Evolutionary conservation across 1,140 invertebrate genomes (phyloP), one percentile per base, ranked within the genome.

Genomic region (Drosophila prosaltans): DNA sequence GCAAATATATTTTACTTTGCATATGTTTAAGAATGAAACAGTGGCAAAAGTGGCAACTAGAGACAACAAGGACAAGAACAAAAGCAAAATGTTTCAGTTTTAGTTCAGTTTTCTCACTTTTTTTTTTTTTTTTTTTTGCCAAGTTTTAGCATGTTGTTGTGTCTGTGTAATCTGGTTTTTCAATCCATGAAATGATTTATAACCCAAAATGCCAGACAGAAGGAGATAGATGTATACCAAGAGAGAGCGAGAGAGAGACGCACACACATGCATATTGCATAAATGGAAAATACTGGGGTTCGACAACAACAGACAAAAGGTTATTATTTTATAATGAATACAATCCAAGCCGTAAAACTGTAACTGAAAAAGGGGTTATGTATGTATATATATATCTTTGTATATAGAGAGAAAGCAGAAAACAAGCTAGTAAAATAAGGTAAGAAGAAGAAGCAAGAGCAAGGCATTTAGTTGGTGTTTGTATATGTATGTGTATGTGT

Each of bases 1-100:
- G 90, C 86, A 91, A 91, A 91, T 91, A 91, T 91, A 91, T 91
- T 90, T 91, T 75, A 89, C 90, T 91, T 91, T 89, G 90, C 90
- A 91, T 91, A 91, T 91, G 90, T 91, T 88, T 41, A 73, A 82
- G 71, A 26, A 69, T 51, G 45, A 10, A 51, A 51, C 45, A 51
- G 45, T 51, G 45, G 45, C 45, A 51, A 51, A 51, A 51, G 2
- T 51, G 45, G 48, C 11, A 24, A 9, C 24, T 70, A 36, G 26
- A 43, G 41, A 21, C 39, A 26, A 66, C 69, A 61, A 36, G 32
- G 64, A 69, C 58, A 64, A 45, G 67, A 55, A 68, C 59, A 71
- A 63, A 45, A 61, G 32, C 7, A 39, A 58, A 58, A 58, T 26
- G 21, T 26, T 48, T 51, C 32, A 36, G 32, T 36, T 36, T 36